Evolutionary conservation across 92 coral and sea anemone species (phyloP).

Genomic region (Chrysogorgia sp.): DNA sequence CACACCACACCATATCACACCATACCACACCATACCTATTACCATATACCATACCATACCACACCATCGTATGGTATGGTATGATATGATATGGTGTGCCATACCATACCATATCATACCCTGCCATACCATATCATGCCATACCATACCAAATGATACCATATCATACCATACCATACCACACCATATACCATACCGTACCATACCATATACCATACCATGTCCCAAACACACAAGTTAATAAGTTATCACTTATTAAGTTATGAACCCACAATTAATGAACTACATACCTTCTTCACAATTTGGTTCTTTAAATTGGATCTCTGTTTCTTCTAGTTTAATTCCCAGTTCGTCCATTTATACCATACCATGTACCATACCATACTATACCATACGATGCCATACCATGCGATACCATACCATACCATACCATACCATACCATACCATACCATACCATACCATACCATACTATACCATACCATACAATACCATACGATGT

Average conservation of each 20-base stretch:
- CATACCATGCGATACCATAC: conserved; percentile 16
- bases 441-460: conserved; percentile 23
- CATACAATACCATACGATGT: conserved; percentile 25
- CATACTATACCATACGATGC: conserved; percentile 5
- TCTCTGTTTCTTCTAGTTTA: neutral
- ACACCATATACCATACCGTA: neutral
- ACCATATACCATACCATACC: conserved; percentile 12
- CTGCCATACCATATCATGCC: neutral
- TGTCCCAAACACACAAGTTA: neutral
- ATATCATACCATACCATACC: too few species aligned
- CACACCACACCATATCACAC: conserved; percentile 30
- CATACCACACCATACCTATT: conserved; percentile 20
- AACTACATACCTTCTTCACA: conserved; percentile 14
- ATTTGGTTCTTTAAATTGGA: conserved; percentile 10
- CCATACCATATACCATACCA: neutral
- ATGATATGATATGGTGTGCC: too few species aligned
- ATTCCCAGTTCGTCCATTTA: too few species aligned
- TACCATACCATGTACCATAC: neutral
- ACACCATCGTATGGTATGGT: neutral
- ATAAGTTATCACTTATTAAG: too few species aligned
- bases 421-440: conserved; percentile 27
- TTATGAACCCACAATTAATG: neutral
- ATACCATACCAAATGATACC: too few species aligned
- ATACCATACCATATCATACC: too few species aligned
- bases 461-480: conserved; percentile 21